phyloP scores from a whole-genome alignment of 2,888 invertebrate species.

The Chrysolina americana region DNA sequence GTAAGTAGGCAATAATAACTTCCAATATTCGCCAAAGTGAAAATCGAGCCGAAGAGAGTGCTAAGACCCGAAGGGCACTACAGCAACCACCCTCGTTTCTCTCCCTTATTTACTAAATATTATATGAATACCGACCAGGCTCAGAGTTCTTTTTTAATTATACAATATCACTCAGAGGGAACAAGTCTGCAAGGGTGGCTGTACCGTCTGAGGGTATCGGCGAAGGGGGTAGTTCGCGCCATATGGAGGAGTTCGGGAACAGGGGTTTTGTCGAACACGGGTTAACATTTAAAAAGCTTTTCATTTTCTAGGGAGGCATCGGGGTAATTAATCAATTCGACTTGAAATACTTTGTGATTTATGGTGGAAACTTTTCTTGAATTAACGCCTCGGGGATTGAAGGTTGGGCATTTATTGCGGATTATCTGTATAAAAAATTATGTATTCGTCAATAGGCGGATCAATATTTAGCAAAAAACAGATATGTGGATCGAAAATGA shows the following conservation, averaged over 20 bases:
- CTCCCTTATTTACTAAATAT: conserved; percentile 61
- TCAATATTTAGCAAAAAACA: too few species aligned
- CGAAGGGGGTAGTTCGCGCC: conserved; percentile 39
- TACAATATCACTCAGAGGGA: conserved; percentile 54
- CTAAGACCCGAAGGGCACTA: conserved; percentile 48
- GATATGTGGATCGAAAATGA: too few species aligned
- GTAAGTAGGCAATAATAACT: conserved; percentile 53
- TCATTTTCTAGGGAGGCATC: conserved; percentile 48
- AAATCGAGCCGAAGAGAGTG: conserved; percentile 48
- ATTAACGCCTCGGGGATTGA: background rate
- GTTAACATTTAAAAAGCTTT: conserved; percentile 57
- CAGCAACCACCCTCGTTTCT: conserved; percentile 46
- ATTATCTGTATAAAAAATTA: background rate
- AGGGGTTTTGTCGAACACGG: conserved; percentile 52
- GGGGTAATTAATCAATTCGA: conserved; percentile 37
- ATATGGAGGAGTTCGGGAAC: conserved; percentile 49
- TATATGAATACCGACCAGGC: conserved; percentile 60
- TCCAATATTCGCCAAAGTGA: conserved; percentile 46
- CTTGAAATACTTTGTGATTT: conserved; percentile 9
- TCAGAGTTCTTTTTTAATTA: conserved; percentile 61
- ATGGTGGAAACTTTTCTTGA: background rate
- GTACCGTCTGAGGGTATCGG: conserved; percentile 32
- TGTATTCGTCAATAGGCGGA: background rate
- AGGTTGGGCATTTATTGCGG: background rate
- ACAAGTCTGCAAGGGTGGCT: conserved; percentile 35